Conservation (phyloP, 1,140 invertebrate genomes). For the Teleopsis dalmanni region DNA sequence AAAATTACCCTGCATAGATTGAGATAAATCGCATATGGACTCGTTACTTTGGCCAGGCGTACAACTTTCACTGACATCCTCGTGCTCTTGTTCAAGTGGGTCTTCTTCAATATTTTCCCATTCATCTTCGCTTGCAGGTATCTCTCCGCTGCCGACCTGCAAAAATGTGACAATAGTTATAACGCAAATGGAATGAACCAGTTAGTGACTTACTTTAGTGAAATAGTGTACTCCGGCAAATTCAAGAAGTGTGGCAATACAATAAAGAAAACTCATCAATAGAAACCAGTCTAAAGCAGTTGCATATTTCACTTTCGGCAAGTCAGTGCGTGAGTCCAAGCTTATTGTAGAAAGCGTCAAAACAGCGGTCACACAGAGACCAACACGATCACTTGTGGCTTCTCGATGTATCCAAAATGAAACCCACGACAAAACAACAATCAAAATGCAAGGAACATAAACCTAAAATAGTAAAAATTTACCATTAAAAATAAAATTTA, state of each 20-base stretch:
- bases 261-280: constrained; percentile 88
- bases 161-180: neutral
- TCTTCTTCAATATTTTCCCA: constrained; percentile 55
- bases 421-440: constrained; percentile 92
- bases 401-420: constrained; percentile 96
- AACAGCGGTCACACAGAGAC: constrained; percentile 80
- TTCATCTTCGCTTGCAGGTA: constrained; percentile 64
- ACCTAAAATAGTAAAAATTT: constrained; percentile 50
- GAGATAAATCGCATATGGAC: constrained; percentile 18
- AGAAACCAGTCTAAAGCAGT: constrained; percentile 91
- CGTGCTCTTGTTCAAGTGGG: constrained; percentile 21
- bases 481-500: neutral
- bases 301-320: constrained; percentile 87
- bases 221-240: constrained; percentile 94
- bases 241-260: constrained; percentile 84
- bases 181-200: neutral
- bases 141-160: constrained; percentile 70
- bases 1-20: constrained; percentile 17
- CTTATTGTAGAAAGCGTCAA: constrained; percentile 86
- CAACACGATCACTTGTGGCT: constrained; percentile 68
- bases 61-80: constrained; percentile 11
- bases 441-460: constrained; percentile 88
- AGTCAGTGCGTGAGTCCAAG: constrained; percentile 79
- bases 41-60: constrained; percentile 11
- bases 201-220: constrained; percentile 60